Conservation (phyloP, 2,113 vertebrate species). For the Istiophorus platypterus region DNA sequence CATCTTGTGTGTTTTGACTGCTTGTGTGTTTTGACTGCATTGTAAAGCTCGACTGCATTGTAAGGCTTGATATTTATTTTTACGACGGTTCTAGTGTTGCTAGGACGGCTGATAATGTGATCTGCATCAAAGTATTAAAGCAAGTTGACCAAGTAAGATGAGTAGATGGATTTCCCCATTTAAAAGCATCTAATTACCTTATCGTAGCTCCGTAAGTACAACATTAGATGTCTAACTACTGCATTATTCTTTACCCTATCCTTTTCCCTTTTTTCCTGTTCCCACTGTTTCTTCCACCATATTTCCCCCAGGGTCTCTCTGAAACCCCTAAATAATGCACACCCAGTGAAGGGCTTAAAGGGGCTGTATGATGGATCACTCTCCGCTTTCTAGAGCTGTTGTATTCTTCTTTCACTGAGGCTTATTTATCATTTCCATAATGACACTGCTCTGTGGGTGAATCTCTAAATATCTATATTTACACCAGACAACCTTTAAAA, state of each 20-base stretch:
- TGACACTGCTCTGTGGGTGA: constrained; percentile 71
- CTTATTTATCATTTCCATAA: constrained; percentile 75
- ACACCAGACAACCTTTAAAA: constrained; percentile 54
- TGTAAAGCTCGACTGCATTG: constrained; percentile 61
- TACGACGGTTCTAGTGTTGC: constrained; percentile 58
- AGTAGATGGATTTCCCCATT: constrained; percentile 64
- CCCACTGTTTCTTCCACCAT: constrained; percentile 51
- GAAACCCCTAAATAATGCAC: constrained; percentile 82
- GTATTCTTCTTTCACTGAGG: constrained; percentile 51
- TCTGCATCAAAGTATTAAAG: constrained; percentile 45
- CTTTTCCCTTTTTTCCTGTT: constrained; percentile 36
- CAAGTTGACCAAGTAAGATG: constrained; percentile 61
- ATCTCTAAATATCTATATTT: constrained; percentile 75
- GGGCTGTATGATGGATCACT: constrained; percentile 78
- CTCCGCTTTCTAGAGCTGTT: constrained; percentile 55
- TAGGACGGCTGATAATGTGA: constrained; percentile 57
- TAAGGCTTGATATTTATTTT: constrained; percentile 74
- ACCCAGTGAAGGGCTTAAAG: constrained; percentile 68
- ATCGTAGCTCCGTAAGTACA: constrained; percentile 46
- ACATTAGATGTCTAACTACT: constrained; percentile 47
- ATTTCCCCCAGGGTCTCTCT: constrained; percentile 72
- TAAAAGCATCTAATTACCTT: constrained; percentile 73
- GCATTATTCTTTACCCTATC: constrained; percentile 58
- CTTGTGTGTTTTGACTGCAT: constrained; percentile 34
- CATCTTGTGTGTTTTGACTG: constrained; percentile 42